Evolutionary conservation across 2,113 vertebrate species (phyloP).

Genomic region (Dasypus novemcinctus): DNA sequence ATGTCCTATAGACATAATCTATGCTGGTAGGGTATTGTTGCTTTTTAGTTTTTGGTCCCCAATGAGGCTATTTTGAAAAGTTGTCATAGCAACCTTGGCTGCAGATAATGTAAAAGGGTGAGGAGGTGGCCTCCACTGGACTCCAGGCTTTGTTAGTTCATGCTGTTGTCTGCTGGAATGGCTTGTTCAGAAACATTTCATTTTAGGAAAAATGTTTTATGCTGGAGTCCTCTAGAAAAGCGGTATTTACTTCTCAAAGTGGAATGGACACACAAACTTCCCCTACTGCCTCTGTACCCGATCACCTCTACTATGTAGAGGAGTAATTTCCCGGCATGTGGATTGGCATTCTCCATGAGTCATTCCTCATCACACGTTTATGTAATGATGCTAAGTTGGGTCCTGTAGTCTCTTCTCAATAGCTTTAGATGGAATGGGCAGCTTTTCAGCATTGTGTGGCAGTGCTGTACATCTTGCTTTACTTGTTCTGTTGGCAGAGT

Average conservation of each 20-base stretch:
- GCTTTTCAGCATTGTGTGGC: neutral
- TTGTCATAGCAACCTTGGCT: slow-evolving; percentile 70
- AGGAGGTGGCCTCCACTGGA: slow-evolving; percentile 37
- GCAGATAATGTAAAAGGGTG: slow-evolving; percentile 23
- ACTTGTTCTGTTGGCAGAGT: slow-evolving; percentile 33
- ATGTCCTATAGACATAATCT: slow-evolving; percentile 11
- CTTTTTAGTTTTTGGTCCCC: neutral
- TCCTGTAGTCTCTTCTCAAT: neutral
- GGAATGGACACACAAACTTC: neutral
- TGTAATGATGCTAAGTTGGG: neutral
- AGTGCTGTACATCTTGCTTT: neutral
- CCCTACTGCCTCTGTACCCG: neutral
- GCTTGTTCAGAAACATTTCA: slow-evolving; percentile 39
- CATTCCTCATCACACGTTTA: neutral
- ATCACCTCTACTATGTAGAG: neutral
- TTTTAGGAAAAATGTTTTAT: neutral
- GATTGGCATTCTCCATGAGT: neutral
- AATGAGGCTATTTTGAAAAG: slow-evolving; percentile 57
- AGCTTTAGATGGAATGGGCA: neutral
- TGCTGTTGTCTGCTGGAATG: slow-evolving; percentile 2
- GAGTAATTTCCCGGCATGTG: neutral
- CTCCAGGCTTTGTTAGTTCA: slow-evolving; percentile 53
- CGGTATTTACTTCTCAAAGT: neutral
- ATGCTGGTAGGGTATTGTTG: neutral
- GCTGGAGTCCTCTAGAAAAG: slow-evolving; percentile 37